phyloP scores from a whole-genome alignment of 2,797 vertebrate species.

The Silurus lanzhouensis region DNA sequence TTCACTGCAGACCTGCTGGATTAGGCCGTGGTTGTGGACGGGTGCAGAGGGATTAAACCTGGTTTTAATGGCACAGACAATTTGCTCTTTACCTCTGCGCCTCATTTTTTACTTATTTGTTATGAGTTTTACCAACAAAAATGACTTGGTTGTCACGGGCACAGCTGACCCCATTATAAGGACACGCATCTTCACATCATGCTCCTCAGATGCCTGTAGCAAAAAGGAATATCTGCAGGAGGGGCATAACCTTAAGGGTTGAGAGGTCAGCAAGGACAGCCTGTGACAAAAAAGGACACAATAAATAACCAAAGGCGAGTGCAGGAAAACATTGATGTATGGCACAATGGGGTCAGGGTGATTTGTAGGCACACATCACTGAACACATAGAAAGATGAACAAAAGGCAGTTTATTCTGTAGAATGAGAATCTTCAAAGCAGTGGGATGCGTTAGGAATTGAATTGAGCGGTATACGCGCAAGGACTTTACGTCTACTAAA shows the following conservation, averaged over 20 bases:
- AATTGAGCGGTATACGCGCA: background rate
- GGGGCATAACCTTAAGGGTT: conserved; percentile 98
- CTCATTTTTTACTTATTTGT: conserved; percentile 12
- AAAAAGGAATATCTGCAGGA: conserved; percentile 97
- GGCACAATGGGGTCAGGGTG: background rate
- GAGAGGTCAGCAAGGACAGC: conserved; percentile 98
- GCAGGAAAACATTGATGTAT: background rate
- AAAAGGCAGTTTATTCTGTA: background rate
- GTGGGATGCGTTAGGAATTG: background rate
- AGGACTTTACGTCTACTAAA: background rate
- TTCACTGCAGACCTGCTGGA: background rate
- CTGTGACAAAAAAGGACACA: conserved; percentile 67
- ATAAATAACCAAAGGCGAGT: conserved; percentile 10
- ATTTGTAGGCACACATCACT: background rate
- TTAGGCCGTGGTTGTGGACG: too few relatives aligned
- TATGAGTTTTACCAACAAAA: conserved; percentile 12
- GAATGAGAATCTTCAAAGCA: background rate
- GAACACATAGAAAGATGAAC: background rate
- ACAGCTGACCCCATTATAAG: conserved; percentile 50
- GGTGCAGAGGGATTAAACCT: conserved; percentile 1
- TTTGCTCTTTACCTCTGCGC: background rate
- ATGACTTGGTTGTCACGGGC: conserved; percentile 57
- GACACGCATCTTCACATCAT: background rate
- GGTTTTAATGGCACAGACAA: background rate
- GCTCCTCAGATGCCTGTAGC: conserved; percentile 83